Evolutionary conservation across 2,797 vertebrate species (phyloP).

Genomic region (Tragopan temminckii): DNA sequence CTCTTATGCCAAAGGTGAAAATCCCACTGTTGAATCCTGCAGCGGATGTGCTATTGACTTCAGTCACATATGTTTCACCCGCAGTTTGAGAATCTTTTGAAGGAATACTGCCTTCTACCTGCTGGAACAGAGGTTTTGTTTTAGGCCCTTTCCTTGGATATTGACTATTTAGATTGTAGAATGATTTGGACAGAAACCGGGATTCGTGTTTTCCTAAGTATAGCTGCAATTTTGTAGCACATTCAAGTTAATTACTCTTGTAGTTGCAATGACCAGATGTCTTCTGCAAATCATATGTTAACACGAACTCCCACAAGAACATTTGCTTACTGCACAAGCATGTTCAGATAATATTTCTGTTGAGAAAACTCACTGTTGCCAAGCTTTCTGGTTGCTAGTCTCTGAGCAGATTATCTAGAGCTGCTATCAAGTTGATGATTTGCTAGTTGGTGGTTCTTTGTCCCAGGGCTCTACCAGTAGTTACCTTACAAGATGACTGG

Average conservation of each 20-base stretch:
- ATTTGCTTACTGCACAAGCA: background rate
- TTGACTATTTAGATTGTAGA: background rate
- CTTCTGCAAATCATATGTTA: background rate
- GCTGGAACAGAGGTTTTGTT: background rate
- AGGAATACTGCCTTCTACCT: background rate
- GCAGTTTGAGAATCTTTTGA: background rate
- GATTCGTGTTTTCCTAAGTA: background rate
- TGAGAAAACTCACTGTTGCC: background rate
- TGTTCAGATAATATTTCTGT: background rate
- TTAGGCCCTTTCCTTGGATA: background rate
- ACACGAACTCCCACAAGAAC: background rate
- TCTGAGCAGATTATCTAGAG: background rate
- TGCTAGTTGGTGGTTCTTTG: background rate
- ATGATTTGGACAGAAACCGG: background rate
- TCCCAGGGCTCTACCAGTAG: background rate
- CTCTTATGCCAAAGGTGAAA: background rate
- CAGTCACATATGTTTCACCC: background rate
- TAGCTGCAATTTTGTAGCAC: background rate
- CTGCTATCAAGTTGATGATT: background rate
- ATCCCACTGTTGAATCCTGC: background rate
- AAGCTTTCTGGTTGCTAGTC: background rate
- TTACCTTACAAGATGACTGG: background rate
- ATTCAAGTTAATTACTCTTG: background rate
- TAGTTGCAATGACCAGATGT: background rate
- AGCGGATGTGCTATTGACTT: background rate